Percentiles rank a stretch among this genome's conserved stretches.
Evolutionary conservation across 2,113 vertebrate species (phyloP).

Genomic region (Crotalus tigris): DNA sequence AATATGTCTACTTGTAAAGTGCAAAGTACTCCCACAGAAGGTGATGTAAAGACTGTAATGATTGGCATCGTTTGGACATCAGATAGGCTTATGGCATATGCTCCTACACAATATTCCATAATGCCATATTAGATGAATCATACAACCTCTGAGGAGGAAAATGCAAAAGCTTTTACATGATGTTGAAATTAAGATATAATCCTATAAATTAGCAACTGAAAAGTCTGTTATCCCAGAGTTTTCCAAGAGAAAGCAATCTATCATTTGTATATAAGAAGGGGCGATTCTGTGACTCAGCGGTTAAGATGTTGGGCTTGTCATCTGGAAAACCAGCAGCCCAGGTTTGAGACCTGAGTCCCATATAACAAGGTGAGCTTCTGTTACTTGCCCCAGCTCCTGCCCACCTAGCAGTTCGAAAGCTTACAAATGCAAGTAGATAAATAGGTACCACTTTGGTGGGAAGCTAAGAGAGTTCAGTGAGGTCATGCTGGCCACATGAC

Average conservation of each 20-base stretch:
- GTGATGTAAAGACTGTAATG: slow-evolving; percentile 22
- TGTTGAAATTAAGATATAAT: not conserved
- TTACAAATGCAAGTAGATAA: not conserved
- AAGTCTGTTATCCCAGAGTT: not conserved
- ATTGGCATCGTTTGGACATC: slow-evolving; percentile 20
- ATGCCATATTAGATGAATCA: slow-evolving; percentile 1
- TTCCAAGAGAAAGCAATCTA: not conserved
- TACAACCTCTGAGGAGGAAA: slow-evolving; percentile 11
- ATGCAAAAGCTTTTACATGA: slow-evolving; percentile 17
- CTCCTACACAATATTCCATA: not conserved
- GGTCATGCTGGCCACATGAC: not conserved
- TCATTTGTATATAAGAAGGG: not conserved
- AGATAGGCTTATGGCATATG: not conserved
- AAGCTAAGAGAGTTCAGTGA: not conserved
- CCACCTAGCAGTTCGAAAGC: too few relatives aligned
- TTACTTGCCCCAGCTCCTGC: not conserved
- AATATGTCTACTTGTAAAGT: slow-evolving; percentile 34
- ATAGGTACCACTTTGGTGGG: not conserved
- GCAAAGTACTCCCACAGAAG: not conserved
- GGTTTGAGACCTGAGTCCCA: not conserved
- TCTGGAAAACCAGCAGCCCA: not conserved
- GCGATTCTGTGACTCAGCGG: rapidly evolving
- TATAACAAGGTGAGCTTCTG: not conserved
- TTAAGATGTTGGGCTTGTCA: not conserved
- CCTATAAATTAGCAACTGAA: slow-evolving; percentile 18